phyloP scores from a whole-genome alignment of 2,113 vertebrate species.

The Corythornis vintsioides region DNA sequence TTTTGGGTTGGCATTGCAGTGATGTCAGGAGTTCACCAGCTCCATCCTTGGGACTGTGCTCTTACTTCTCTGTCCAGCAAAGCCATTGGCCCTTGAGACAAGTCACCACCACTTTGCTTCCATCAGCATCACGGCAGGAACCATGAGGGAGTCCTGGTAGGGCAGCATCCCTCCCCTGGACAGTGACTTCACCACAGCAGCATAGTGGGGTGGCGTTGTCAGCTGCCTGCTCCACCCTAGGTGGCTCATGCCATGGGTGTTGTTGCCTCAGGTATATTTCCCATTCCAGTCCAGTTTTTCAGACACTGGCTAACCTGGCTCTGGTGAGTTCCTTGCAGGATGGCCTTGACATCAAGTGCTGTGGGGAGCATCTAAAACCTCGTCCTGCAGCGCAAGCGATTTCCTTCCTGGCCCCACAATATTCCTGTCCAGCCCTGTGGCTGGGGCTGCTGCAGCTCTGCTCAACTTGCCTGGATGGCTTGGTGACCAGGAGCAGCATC shows the following conservation, averaged over 20 bases:
- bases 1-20: not conserved
- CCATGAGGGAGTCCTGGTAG: not conserved
- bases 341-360: not conserved
- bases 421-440: rapidly evolving
- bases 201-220: not conserved
- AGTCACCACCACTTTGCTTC: not conserved
- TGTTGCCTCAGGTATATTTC: not conserved
- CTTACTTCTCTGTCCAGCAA: rapidly evolving
- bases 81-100: not conserved
- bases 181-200: rapidly evolving
- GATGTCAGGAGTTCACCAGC: not conserved
- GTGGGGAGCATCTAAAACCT: not conserved
- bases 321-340: not conserved
- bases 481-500: rapidly evolving
- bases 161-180: not conserved
- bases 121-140: not conserved
- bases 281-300: not conserved
- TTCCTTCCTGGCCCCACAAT: not conserved
- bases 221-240: not conserved
- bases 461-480: not conserved
- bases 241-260: not conserved
- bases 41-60: not conserved
- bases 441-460: not conserved
- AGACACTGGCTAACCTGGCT: not conserved
- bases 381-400: rapidly evolving